Evolutionary conservation across 1,140 invertebrate species (phyloP).

Genomic region (Coelopa frigida): DNA sequence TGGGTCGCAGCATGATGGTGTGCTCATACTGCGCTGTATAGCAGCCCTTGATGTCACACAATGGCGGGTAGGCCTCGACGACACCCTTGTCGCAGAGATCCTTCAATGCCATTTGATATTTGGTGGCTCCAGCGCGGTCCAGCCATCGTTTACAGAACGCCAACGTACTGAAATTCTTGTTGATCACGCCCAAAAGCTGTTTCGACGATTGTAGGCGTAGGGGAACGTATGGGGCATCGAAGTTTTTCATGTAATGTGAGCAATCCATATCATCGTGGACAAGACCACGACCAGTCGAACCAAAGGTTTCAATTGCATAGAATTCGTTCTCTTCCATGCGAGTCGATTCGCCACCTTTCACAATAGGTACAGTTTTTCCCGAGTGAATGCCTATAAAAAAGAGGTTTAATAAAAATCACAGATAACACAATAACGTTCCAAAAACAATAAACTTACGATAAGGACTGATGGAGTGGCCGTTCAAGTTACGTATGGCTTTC

Average conservation of each 20-base stretch:
- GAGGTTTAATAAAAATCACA: neutral
- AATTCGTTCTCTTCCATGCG: conserved; percentile 99
- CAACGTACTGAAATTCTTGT: conserved; percentile 95
- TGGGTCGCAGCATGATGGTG: conserved; percentile 93
- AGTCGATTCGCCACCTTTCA: conserved; percentile 95
- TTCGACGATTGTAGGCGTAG: conserved; percentile 88
- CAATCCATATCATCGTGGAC: conserved; percentile 99
- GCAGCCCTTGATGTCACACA: conserved; percentile 95
- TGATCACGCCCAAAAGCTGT: conserved; percentile 87
- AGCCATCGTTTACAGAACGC: conserved; percentile 99
- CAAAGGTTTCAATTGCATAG: conserved; percentile 99
- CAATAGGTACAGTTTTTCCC: conserved; percentile 99
- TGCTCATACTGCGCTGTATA: conserved; percentile 99
- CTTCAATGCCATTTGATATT: conserved; percentile 97
- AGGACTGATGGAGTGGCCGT: conserved; percentile 96
- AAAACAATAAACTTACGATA: conserved; percentile 60
- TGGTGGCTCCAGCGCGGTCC: conserved; percentile 91
- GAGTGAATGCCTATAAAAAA: conserved; percentile 81
- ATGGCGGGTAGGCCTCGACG: conserved; percentile 94
- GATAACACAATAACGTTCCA: conserved; percentile 4
- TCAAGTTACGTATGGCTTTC: conserved; percentile 96
- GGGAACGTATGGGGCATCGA: conserved; percentile 87
- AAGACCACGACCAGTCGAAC: conserved; percentile 92
- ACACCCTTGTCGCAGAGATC: conserved; percentile 96
- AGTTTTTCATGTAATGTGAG: conserved; percentile 99